Percentiles rank a stretch among this genome's conserved stretches.
Evolutionary conservation across 2,888 invertebrate genomes (phyloP).

Genomic region (Laothoe populi): DNA sequence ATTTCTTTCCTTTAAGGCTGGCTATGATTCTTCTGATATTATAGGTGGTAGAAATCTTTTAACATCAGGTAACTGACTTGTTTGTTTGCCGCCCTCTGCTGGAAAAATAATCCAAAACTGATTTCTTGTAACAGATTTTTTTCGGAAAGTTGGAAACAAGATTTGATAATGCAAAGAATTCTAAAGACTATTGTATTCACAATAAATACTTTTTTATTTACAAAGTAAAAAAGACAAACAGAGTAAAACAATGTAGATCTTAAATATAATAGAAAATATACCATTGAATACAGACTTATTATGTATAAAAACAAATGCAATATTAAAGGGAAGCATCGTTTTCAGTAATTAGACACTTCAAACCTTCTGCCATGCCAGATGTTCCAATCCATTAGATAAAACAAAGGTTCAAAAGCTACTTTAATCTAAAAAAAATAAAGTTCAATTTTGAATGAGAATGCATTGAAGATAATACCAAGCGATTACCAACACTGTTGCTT

Average conservation of each 20-base stretch:
- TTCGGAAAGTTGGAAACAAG: too few species aligned
- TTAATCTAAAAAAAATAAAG: neutral
- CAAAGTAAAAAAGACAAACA: too few species aligned
- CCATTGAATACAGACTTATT: conserved; percentile 35
- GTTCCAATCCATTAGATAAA: conserved; percentile 7
- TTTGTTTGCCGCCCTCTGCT: too few species aligned
- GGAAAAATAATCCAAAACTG: too few species aligned
- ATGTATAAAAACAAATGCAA: conserved; percentile 40
- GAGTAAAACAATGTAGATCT: neutral
- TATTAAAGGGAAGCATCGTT: conserved; percentile 49
- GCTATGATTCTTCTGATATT: too few species aligned
- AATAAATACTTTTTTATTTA: too few species aligned
- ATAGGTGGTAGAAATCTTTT: too few species aligned
- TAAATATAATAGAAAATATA: neutral
- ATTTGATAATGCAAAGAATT: too few species aligned
- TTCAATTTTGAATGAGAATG: conserved; percentile 42
- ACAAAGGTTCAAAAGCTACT: neutral
- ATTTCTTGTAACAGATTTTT: too few species aligned
- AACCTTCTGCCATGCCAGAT: conserved; percentile 37
- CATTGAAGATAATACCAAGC: conserved; percentile 32
- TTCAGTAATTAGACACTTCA: conserved; percentile 55
- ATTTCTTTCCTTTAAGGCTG: too few species aligned
- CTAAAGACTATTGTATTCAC: too few species aligned
- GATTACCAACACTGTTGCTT: conserved; percentile 27
- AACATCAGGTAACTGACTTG: too few species aligned